Conservation (phyloP, 1,140 invertebrate genomes). For the Drosophila auraria region DNA sequence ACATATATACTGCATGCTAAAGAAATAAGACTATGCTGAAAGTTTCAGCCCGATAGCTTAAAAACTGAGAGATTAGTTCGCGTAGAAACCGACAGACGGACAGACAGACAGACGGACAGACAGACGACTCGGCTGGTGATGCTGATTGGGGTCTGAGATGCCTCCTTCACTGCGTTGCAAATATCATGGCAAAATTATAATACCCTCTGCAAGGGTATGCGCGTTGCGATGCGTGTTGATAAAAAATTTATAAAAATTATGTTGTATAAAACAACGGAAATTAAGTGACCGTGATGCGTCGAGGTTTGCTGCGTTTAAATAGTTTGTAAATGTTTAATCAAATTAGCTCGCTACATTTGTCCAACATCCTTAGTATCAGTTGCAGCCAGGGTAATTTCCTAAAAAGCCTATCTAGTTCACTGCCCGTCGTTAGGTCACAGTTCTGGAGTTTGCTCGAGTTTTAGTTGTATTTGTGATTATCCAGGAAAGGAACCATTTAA, state of each 20-base stretch:
- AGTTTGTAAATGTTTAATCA: constrained; percentile 9
- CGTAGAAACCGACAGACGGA: too few species aligned
- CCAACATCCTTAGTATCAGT: neutral
- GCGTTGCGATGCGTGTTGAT: constrained; percentile 7
- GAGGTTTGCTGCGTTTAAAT: constrained; percentile 5
- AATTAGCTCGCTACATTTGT: neutral
- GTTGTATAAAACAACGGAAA: constrained; percentile 1
- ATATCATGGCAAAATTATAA: too few species aligned
- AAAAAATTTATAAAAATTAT: constrained; percentile 30
- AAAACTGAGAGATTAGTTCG: too few species aligned
- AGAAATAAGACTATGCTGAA: too few species aligned
- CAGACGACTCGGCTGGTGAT: too few species aligned
- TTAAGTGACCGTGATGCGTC: constrained; percentile 12
- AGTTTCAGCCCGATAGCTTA: too few species aligned
- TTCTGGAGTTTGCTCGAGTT: constrained; percentile 3
- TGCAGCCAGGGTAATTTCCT: constrained; percentile 2
- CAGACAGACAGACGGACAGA: too few species aligned
- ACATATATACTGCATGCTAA: too few species aligned
- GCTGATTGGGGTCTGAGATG: too few species aligned
- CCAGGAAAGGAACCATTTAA: constrained; percentile 16
- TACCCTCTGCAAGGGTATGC: too few species aligned
- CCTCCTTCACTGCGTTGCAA: too few species aligned
- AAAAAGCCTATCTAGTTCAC: neutral
- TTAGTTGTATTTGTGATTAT: constrained; percentile 34
- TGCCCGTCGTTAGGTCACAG: neutral